Base-by-base conservation (phyloP, 2,888 invertebrate species). In the Dryocosmus kuriphilus region DNA sequence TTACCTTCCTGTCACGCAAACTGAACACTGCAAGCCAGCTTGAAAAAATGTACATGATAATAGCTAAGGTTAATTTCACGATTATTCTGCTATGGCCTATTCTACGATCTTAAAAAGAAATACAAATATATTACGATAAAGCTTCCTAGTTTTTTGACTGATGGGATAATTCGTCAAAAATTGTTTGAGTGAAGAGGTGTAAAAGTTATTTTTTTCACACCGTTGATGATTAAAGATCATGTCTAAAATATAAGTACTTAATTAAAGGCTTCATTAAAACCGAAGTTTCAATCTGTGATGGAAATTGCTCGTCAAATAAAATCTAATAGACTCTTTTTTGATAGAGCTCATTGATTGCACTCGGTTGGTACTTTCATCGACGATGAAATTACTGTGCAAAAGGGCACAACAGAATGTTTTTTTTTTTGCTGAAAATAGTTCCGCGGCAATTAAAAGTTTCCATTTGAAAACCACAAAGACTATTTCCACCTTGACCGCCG, bases 1-100 rank as follows among this genome's bases (percentile, higher is more conserved):
- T 87, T 87, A 84, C 86, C 83, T 84, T 83, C 85, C 84, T 86
- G 89, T 89, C 90, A 90, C 90, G 90, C 89, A 88, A 90, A 30
- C 86, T 83, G 30, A 79, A 76, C 83, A 76, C 77, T 82, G 76
- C 32, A 78, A 80, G 75, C 77, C 73, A 79, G 77, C 27, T 74
- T 77, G 73, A 81, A 81, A 57, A 46, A 71, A 81, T 67, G 77
- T 77, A 78, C 78, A 78, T 77, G 81, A 77, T 78, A 80, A 79
- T 73, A 75, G 79, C 79, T 75, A 80, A 76, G 77, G 80, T 76
- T 84, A 82, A 83, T 82, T 83, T 79, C 80, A 80, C 80, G 80
- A 79, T 80, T 83, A 79, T 80, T 83, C 78, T 77, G 73, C 79
- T 77, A 79, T 81, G 74, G 63, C 65, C 79, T 32, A 38, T 71